Evolutionary conservation across 2,888 invertebrate species (phyloP).

Genomic region (Mayetiola destructor): DNA sequence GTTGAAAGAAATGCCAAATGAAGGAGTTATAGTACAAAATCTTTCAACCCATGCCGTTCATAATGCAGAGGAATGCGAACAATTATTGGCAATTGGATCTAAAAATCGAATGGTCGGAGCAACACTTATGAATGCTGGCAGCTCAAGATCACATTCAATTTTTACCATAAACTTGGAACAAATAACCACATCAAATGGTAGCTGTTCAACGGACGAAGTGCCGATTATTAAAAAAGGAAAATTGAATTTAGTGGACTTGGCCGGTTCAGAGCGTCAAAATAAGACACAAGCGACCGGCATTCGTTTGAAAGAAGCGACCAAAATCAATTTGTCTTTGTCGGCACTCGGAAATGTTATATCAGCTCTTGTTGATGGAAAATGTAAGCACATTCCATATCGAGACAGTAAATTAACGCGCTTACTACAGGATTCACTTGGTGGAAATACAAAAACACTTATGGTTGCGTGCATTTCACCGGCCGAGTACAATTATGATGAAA

Average conservation of each 20-base stretch:
- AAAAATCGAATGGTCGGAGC: slow-evolving; percentile 68
- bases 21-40: slow-evolving; percentile 40
- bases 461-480: slow-evolving; percentile 73
- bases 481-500: slow-evolving; percentile 70
- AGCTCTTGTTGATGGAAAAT: slow-evolving; percentile 67
- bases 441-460: slow-evolving; percentile 82
- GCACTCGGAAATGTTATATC: slow-evolving; percentile 83
- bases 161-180: slow-evolving; percentile 76
- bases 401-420: slow-evolving; percentile 75
- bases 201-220: slow-evolving; percentile 24
- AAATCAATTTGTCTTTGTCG: slow-evolving; percentile 75
- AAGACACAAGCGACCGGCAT: slow-evolving; percentile 76
- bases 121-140: slow-evolving; percentile 78
- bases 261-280: slow-evolving; percentile 74
- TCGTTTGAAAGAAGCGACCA: slow-evolving; percentile 73
- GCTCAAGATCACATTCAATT: slow-evolving; percentile 76
- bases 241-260: slow-evolving; percentile 75
- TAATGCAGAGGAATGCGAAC: slow-evolving; percentile 60
- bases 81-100: slow-evolving; percentile 59
- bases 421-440: slow-evolving; percentile 66
- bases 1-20: slow-evolving; percentile 39
- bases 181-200: slow-evolving; percentile 38
- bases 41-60: slow-evolving; percentile 63
- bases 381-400: slow-evolving; percentile 65
- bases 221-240: slow-evolving; percentile 52